Evolutionary conservation across 1,140 invertebrate genomes (phyloP).

Genomic region (Steinernema feltiae): DNA sequence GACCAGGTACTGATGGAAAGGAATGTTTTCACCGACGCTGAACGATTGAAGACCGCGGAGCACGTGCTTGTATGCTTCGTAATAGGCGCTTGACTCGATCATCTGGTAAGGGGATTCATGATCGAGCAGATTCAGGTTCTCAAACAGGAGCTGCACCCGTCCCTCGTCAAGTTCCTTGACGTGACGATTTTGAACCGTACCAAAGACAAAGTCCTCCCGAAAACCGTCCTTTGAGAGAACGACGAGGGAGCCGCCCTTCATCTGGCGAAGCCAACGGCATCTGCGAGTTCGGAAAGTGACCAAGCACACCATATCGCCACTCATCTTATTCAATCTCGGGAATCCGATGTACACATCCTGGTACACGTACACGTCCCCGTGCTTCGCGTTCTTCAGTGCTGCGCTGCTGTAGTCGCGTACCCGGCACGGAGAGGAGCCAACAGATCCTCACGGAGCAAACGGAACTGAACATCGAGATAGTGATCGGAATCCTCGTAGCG

Average conservation of each 20-base stretch:
- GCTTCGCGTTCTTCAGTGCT: not conserved
- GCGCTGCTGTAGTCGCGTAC: not conserved
- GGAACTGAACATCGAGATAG: conserved; percentile 73
- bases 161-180: not conserved
- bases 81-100: conserved; percentile 3
- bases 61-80: not conserved
- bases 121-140: not conserved
- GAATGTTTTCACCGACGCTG: not conserved
- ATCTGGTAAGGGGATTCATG: not conserved
- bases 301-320: not conserved
- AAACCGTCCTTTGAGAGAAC: not conserved
- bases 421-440: not conserved
- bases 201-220: not conserved
- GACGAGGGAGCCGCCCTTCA: not conserved
- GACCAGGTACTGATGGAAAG: not conserved
- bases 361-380: not conserved
- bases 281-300: not conserved
- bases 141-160: not conserved
- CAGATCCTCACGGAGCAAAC: conserved; percentile 70
- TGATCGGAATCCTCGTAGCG: conserved; percentile 66
- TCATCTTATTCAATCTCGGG: not conserved
- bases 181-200: not conserved
- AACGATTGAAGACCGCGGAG: not conserved
- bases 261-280: not conserved
- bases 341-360: not conserved